phyloP scores from a whole-genome alignment of 2,113 vertebrate genomes.

The Falcunculus frontatus region DNA sequence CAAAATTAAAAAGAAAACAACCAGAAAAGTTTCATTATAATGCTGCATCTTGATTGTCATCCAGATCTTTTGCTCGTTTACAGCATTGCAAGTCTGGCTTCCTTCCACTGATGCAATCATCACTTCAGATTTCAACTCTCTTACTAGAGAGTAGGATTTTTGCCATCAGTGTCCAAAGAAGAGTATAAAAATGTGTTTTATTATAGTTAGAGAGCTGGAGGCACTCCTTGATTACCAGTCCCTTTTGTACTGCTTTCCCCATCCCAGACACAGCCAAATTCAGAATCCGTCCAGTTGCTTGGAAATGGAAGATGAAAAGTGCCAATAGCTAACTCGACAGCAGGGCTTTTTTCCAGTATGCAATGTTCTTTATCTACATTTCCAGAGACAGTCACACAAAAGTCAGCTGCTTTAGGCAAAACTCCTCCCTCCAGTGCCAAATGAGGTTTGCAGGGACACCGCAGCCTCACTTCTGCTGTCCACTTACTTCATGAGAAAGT shows the following conservation, averaged over 20 bases:
- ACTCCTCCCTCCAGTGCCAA: not conserved
- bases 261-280: not conserved
- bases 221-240: not conserved
- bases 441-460: not conserved
- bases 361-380: slow-evolving; percentile 24
- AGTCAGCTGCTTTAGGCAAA: not conserved
- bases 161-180: not conserved
- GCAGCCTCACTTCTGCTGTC: not conserved
- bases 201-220: not conserved
- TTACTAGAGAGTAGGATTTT: not conserved
- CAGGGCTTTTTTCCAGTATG: not conserved
- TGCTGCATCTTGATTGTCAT: not conserved
- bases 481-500: not conserved
- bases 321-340: not conserved
- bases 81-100: slow-evolving; percentile 4
- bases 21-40: not conserved
- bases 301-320: not conserved
- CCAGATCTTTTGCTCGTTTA: slow-evolving; percentile 2
- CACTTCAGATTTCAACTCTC: not conserved
- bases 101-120: not conserved
- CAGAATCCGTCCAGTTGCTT: not conserved
- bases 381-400: not conserved
- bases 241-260: not conserved
- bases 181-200: not conserved
- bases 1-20: not conserved